These are phyloP conservation scores for Caranx ignobilis DNA, from an alignment of 2,113 vertebrate genomes.

Conservation along the genomic window DNA sequence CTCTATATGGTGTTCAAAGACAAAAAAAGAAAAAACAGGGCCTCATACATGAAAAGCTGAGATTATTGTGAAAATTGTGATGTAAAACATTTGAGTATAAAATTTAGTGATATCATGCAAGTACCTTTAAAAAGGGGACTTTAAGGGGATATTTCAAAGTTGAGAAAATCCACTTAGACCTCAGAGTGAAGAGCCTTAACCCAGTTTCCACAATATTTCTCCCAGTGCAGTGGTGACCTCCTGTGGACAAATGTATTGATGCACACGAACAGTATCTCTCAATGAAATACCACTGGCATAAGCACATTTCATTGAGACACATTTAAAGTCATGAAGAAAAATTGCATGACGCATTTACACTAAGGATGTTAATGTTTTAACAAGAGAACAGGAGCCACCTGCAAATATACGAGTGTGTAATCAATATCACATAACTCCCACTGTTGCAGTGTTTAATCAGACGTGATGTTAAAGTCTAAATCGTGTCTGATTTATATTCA, in stretches of 20 bases:
- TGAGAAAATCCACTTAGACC: too few relatives aligned
- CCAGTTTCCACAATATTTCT: background rate
- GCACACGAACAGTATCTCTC: slow-evolving; percentile 14
- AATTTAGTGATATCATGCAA: too few relatives aligned
- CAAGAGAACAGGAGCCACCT: background rate
- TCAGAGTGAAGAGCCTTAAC: background rate
- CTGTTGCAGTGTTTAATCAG: background rate
- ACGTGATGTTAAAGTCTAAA: background rate
- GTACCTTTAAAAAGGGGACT: too few relatives aligned
- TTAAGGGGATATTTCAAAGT: too few relatives aligned
- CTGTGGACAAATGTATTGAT: slow-evolving; percentile 68
- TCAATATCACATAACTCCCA: background rate
- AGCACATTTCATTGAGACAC: slow-evolving; percentile 42
- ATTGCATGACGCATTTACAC: background rate
- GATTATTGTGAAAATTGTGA: too few relatives aligned
- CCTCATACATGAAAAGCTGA: too few relatives aligned
- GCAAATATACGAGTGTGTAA: background rate
- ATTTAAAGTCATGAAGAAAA: slow-evolving; percentile 8
- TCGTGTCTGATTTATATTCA: background rate
- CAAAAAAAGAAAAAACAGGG: too few relatives aligned
- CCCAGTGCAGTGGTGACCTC: slow-evolving; percentile 71
- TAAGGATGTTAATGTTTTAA: background rate
- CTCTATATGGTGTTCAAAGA: too few relatives aligned
- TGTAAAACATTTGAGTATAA: too few relatives aligned
- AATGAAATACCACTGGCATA: slow-evolving; percentile 45